Percentiles rank a stretch among this genome's conserved stretches.
Evolutionary conservation across 2,797 vertebrate genomes (phyloP).

Genomic region (Sylvia borin): DNA sequence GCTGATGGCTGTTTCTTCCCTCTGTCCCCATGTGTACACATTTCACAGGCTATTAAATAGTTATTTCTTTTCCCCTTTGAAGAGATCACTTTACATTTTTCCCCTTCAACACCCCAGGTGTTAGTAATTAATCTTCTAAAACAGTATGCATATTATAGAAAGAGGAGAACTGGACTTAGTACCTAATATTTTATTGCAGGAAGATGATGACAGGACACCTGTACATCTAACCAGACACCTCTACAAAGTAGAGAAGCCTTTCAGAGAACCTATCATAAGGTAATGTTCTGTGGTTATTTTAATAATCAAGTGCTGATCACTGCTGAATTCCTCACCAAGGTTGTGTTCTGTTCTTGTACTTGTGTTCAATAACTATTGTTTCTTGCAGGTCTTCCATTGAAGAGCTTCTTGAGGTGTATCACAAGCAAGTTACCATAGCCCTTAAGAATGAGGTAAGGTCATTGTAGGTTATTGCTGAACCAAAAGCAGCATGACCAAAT

Average conservation of each 20-base stretch:
- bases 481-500: not conserved
- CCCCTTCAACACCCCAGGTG: not conserved
- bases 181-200: constrained; percentile 73
- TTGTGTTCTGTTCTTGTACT: not conserved
- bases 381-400: constrained; percentile 85
- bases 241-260: constrained; percentile 88
- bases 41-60: not conserved
- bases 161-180: not conserved
- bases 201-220: constrained; percentile 85
- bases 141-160: not conserved
- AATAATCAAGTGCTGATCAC: not conserved
- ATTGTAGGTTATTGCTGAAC: not conserved
- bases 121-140: not conserved
- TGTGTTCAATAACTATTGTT: constrained; percentile 23
- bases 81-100: not conserved
- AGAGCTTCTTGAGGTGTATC: constrained; percentile 89
- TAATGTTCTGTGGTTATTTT: constrained; percentile 54
- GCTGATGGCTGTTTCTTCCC: not conserved
- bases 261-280: constrained; percentile 91
- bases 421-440: constrained; percentile 86
- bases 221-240: constrained; percentile 89
- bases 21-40: fast-evolving
- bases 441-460: constrained; percentile 88
- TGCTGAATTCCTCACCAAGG: not conserved
- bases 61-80: not conserved